Percentiles rank a stretch among this genome's conserved stretches.
Conservation (phyloP, 37 sponge, comb jelly and placozoan genomes). For the Theonella swinhoei region DNA sequence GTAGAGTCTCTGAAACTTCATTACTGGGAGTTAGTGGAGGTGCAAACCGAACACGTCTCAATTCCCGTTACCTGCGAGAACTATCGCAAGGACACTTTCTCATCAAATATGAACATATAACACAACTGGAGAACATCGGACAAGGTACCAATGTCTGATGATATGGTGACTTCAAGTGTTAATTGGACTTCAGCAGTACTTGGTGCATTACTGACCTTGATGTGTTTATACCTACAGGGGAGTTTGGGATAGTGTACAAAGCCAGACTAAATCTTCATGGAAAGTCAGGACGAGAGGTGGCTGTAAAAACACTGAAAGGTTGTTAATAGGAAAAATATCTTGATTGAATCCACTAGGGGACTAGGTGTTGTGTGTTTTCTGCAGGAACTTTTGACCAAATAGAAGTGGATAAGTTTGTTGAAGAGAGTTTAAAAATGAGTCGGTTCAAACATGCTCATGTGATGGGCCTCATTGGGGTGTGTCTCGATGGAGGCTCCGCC, state of each 20-base stretch:
- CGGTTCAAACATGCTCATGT: conserved; percentile 10
- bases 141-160: neutral
- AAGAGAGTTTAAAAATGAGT: conserved; percentile 10
- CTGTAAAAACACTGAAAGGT: conserved; percentile 47
- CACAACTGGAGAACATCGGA: neutral
- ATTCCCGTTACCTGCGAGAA: neutral
- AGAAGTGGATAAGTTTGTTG: conserved; percentile 2
- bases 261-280: conserved; percentile 10
- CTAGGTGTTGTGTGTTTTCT: no score
- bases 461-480: conserved; percentile 23
- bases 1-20: no score
- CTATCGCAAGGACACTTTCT: neutral
- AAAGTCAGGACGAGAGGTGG: conserved; percentile 1
- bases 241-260: conserved; percentile 36
- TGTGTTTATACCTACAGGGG: conserved; percentile 12
- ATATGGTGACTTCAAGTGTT: neutral
- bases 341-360: no score
- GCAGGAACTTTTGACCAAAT: conserved; percentile 5
- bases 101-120: neutral
- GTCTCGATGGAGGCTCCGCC: conserved; percentile 6
- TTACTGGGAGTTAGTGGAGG: no score
- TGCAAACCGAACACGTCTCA: neutral
- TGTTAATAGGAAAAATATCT: neutral
- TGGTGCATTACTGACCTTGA: neutral
- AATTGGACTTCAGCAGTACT: neutral